Percentiles rank a stretch among this genome's conserved stretches.
Evolutionary conservation across 2,797 vertebrate genomes (phyloP).

Genomic region (Moxostoma hubbsi): DNA sequence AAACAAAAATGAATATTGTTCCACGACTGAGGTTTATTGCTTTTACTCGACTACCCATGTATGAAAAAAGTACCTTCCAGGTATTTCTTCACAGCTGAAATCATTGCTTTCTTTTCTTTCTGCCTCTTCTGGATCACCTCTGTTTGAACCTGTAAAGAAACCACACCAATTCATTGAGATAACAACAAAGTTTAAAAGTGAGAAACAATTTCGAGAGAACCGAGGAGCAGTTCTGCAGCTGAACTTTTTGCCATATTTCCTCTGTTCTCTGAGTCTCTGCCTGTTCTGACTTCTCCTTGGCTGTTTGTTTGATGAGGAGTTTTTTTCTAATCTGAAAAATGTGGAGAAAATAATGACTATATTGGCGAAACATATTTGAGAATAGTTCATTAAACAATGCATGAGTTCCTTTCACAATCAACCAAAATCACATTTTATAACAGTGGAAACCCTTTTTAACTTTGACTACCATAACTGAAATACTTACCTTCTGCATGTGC

Average conservation of each 20-base stretch:
- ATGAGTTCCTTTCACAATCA: too few species aligned
- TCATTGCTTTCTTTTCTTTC: slow-evolving; percentile 93
- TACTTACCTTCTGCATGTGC: slow-evolving; percentile 95
- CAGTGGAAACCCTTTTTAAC: background rate
- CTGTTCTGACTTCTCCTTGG: slow-evolving; percentile 92
- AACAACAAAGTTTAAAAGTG: background rate
- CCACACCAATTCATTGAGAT: background rate
- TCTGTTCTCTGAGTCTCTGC: slow-evolving; percentile 93
- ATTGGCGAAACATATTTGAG: background rate
- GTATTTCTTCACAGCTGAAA: slow-evolving; percentile 93
- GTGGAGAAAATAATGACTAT: background rate
- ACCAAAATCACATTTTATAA: background rate
- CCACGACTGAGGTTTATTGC: too few species aligned
- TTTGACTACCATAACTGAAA: background rate
- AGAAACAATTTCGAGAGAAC: background rate
- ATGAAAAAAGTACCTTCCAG: slow-evolving; percentile 86
- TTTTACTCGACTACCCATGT: background rate
- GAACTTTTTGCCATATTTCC: slow-evolving; percentile 98
- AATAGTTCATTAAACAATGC: background rate
- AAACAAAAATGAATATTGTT: slow-evolving; percentile 1
- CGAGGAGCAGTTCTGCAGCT: slow-evolving; percentile 2
- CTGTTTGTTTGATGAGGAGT: slow-evolving; percentile 87
- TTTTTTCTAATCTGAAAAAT: slow-evolving; percentile 88
- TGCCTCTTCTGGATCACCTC: slow-evolving; percentile 95
- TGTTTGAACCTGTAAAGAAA: slow-evolving; percentile 85